phyloP scores from a whole-genome alignment of 2,797 vertebrate species.

The Odontamblyopus lacepedii region DNA sequence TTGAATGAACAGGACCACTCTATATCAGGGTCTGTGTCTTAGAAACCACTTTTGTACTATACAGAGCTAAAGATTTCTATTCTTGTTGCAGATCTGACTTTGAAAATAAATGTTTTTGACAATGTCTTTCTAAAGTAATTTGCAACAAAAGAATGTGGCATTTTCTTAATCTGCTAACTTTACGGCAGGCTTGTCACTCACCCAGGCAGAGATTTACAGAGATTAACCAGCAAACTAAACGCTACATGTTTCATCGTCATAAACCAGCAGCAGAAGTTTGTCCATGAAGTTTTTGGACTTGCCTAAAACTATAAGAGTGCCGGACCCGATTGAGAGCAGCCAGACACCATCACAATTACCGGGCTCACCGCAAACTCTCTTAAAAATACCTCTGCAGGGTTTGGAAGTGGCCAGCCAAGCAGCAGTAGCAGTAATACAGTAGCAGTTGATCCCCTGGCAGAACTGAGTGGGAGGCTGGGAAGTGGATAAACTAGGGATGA shows the following conservation, averaged over 20 bases:
- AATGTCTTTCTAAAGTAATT: constrained; percentile 8
- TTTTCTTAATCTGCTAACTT: constrained; percentile 49
- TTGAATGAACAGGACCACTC: background rate
- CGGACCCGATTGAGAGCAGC: constrained; percentile 61
- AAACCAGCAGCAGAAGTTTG: constrained; percentile 54
- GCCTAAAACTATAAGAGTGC: constrained; percentile 56
- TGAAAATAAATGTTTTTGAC: background rate
- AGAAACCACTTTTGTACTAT: no score
- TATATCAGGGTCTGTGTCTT: no score
- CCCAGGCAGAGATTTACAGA: constrained; percentile 28
- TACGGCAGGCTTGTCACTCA: constrained; percentile 29
- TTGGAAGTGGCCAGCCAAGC: constrained; percentile 71
- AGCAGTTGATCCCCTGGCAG: constrained; percentile 51
- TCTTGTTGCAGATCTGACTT: background rate
- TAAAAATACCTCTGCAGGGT: constrained; percentile 76
- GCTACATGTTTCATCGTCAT: constrained; percentile 47
- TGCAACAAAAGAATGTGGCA: constrained; percentile 20
- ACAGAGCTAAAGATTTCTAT: no score
- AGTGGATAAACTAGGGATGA: constrained; percentile 40
- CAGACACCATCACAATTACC: constrained; percentile 78
- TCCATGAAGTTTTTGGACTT: constrained; percentile 49
- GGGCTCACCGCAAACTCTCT: constrained; percentile 76
- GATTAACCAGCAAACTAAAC: constrained; percentile 36
- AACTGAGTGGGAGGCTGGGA: constrained; percentile 43
- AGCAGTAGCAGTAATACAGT: constrained; percentile 57